Evolutionary conservation across 2,113 vertebrate genomes (phyloP), one percentile per base, ranked within the genome.

Genomic region (Gymnarchus niloticus): DNA sequence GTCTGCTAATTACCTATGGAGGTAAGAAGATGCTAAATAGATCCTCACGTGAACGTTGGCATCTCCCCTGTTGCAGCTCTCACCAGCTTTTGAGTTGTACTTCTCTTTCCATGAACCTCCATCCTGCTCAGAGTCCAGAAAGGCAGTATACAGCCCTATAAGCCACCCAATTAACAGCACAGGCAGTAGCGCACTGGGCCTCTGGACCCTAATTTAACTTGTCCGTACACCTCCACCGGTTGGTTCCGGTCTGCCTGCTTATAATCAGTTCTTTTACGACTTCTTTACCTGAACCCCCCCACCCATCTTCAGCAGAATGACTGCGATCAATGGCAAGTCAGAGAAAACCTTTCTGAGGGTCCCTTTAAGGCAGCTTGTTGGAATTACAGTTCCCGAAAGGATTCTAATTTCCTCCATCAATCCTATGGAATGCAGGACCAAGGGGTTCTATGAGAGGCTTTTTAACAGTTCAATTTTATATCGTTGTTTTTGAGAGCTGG

Each of bases 121-220:
- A 92, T 90, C 89, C 92, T n/a, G 91, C 89, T 92, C 95, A 91
- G 91, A 90, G 92, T 93, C 90, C 89, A 92, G 88, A 80, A 90
- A 87, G 89, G 87, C 90, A 91, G 90, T 94, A 95, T 95, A 95
- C 94, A 95, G 93, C 90, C 84, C 33, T 14, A 1, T 28, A 69
- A 5, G 4, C n/a, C 2, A 25, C 25, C 21, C 25, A 65, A 21
- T 76, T 76, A 28, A 82, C 7, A 54, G 49, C 25, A n/a, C n/a
- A n/a, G n/a, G n/a, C n/a, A 8, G 25, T 14, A 82, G 9, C 5
- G 17, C 49, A 41, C 28, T 3, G 3, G 51, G 28, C 17, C 51
- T 25, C 12, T 33, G 21, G 80, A 82, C 28, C 12, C 12, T 48
- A 37, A 6, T 77, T 14, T n/a, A 77, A 23, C 44, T 48, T 46